These are phyloP conservation scores for Drosophila birchii DNA, from an alignment of 2,888 invertebrate species.

Conservation along the genomic window DNA sequence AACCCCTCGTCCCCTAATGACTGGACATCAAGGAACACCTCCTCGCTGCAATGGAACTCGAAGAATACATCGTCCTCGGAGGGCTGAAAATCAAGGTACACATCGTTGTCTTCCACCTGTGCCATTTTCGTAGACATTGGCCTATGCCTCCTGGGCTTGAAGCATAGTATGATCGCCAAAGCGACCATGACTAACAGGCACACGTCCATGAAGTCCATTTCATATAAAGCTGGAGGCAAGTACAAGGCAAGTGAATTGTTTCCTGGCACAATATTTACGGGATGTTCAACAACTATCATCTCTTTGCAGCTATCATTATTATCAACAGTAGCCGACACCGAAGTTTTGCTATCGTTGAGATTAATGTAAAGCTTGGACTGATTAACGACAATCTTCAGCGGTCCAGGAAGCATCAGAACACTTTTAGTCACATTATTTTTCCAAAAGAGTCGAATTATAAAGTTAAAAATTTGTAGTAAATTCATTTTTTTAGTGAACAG, in stretches of 20 bases:
- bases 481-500: neutral
- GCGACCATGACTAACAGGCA: neutral
- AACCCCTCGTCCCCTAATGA: neutral
- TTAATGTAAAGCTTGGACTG: no score
- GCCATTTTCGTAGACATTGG: neutral
- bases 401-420: neutral
- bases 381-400: neutral
- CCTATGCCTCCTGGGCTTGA: neutral
- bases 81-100: neutral
- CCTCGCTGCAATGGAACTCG: neutral
- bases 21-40: neutral
- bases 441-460: neutral
- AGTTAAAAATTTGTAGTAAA: neutral
- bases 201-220: neutral
- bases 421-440: no score
- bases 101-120: neutral
- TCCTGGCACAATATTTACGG: neutral
- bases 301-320: neutral
- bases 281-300: neutral
- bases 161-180: neutral
- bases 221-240: no score
- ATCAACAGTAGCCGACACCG: neutral
- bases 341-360: no score
- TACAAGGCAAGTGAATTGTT: neutral
- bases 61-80: neutral